phyloP scores from a whole-genome alignment of 2,113 vertebrate species.

The Cygnus atratus region DNA sequence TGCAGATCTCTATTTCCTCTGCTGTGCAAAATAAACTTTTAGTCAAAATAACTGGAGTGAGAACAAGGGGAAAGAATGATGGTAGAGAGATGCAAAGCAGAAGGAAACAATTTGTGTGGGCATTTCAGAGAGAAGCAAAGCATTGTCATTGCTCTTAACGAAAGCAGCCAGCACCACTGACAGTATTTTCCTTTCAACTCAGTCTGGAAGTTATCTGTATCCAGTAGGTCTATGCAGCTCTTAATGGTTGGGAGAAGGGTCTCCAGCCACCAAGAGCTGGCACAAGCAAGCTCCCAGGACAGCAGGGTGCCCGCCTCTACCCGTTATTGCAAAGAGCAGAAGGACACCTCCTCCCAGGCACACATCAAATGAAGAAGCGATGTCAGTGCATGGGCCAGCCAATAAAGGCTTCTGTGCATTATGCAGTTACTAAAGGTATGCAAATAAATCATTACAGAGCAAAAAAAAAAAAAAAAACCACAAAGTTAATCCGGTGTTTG shows the following conservation, averaged over 20 bases:
- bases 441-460: not conserved
- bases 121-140: not conserved
- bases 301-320: not conserved
- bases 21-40: not conserved
- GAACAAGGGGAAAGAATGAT: not conserved
- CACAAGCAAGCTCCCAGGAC: not conserved
- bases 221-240: not conserved
- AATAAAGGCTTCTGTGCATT: not conserved
- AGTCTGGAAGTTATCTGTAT: not conserved
- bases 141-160: not conserved
- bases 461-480: not conserved
- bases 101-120: conserved; percentile 8
- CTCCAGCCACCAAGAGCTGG: no score
- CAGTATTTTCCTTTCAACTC: not conserved
- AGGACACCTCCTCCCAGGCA: not conserved
- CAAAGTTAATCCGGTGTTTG: not conserved
- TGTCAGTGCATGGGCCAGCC: not conserved
- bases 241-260: not conserved
- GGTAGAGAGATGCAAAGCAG: not conserved
- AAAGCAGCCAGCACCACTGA: not conserved
- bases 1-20: not conserved
- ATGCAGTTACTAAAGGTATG: not conserved
- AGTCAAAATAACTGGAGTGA: conserved; percentile 11
- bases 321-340: not conserved
- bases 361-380: not conserved